Base-by-base conservation (phyloP, 2,888 invertebrate genomes). In the Heliconius sara region DNA sequence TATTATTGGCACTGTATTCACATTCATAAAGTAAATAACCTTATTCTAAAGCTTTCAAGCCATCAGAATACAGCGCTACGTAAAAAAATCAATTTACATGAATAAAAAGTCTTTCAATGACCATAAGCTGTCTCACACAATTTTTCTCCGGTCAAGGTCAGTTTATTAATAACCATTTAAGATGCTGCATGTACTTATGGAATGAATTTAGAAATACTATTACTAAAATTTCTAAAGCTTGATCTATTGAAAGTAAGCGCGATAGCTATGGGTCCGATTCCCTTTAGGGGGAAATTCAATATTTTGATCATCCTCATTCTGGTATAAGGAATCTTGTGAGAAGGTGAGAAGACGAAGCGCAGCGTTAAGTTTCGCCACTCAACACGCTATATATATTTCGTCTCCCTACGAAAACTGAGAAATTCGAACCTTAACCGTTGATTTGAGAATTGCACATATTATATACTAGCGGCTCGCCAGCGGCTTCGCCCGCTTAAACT, bases 71-170 rank as follows among this genome's bases (percentile, higher is more conserved):
- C 70, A 39, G 25, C n/a, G 68, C 70, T 25, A 47, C 16, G 70
- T 70, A 70, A 47, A 70, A 39, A 68, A 70, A 70, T 70, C 70
- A 70, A 70, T 70, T 70, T 47, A 70, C 70, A 74, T 25, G 39
- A 77, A 68, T 65, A 63, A 73, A 77, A 77, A 73, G 73, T 34
- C 78, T 39, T 74, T 78, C 27, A 75, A 78, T 78, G 75, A 68
- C 74, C 71, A 75, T 43, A 75, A 75, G 71, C 66, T 72, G 78
- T 75, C 78, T 71, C 71, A 52, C 70, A 77, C 77, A 70, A 76
- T 72, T 66, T 76, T 71, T 25, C 43, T 27, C 57, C 75, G 76
- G 71, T 78, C 80, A 80, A 80, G 78, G 80, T 52, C 68, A 63
- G 47, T 71, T 80, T 77, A 80, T 76, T 78, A 75, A 76, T 78